Base-by-base conservation (phyloP, 1,140 invertebrate genomes). In the Tenebrio molitor region DNA sequence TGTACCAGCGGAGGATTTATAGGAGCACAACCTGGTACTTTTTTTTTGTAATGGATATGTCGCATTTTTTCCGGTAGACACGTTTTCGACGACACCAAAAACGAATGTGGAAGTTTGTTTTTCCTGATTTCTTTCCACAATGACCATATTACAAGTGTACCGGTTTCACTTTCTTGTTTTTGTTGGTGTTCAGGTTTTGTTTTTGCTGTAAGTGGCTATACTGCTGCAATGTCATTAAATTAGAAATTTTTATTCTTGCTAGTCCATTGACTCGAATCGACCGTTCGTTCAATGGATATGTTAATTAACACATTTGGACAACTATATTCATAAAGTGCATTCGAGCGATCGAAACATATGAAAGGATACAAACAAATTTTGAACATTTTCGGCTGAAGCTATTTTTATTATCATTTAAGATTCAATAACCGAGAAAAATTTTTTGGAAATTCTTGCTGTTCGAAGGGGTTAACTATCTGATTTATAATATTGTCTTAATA, bases 121-220 rank as follows among this genome's bases (percentile, higher is more conserved):
- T 46, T 46, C 44, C 44, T 50, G 44, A 21, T 50, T 50, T 19
- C 17, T 50, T 19, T 46, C 42, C 8, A 46, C n/a, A 16, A 12
- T 50, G 44, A 50, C 44, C 44, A 50, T 50, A 41, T 12, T 10
- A 17, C 42, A 29, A 58, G n/a, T 58, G 23, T 25, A 58, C 50
- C 23, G 23, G 23, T 58, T 58, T 58, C 50, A 58, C 50, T 58
- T 58, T 58, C 50, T 21, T 58, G 23, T 25, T 58, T 58, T 25
- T 44, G 1, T 41, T 41, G 7, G 4, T 46, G 42, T 46, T 23
- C 25, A 7, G 17, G 15, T 50, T 50, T 58, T 58, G 23, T 58
- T 58, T 58, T 58, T 58, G 16, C 19, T 53, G 8, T 25, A 46
- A 46, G 12, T 46, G 42, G 42, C 4, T 58, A 14, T 14, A 12